Conservation (phyloP, 2,888 invertebrate genomes). For the Megalurothrips usitatus region DNA sequence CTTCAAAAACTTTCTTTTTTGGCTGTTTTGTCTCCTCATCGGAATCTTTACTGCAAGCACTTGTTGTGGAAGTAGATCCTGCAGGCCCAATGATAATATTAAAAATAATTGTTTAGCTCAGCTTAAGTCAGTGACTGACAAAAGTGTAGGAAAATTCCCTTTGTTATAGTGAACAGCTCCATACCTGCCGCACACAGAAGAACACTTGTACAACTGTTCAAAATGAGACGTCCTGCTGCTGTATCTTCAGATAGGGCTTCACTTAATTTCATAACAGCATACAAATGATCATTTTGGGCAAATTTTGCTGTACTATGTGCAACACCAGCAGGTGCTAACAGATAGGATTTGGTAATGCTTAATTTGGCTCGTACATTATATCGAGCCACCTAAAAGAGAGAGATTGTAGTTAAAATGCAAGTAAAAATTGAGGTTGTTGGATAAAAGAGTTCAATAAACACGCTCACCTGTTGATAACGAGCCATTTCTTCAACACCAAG, state of each 20-base stretch:
- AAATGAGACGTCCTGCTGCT: conserved; percentile 69
- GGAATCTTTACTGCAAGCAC: no score
- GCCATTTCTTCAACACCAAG: conserved; percentile 74
- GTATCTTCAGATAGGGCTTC: conserved; percentile 78
- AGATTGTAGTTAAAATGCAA: not conserved
- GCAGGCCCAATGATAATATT: not conserved
- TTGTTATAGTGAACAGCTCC: not conserved
- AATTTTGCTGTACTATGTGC: conserved; percentile 70
- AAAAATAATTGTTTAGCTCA: conserved; percentile 17
- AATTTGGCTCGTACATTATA: conserved; percentile 64
- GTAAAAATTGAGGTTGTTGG: not conserved
- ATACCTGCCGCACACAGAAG: conserved; percentile 50
- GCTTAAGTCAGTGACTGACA: conserved; percentile 33
- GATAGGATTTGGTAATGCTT: conserved; percentile 61
- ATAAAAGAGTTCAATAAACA: not conserved
- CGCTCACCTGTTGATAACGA: conserved; percentile 57
- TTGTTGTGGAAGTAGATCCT: not conserved
- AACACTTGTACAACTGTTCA: conserved; percentile 70
- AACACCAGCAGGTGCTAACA: conserved; percentile 63
- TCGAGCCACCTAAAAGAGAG: conserved; percentile 51
- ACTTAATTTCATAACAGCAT: conserved; percentile 65
- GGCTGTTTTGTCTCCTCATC: conserved; percentile 30
- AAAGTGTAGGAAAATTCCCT: conserved; percentile 29
- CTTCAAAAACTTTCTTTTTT: conserved; percentile 61
- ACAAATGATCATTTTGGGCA: conserved; percentile 69